Base-by-base conservation (phyloP, 2,797 vertebrate species). In the Erethizon dorsatum region DNA sequence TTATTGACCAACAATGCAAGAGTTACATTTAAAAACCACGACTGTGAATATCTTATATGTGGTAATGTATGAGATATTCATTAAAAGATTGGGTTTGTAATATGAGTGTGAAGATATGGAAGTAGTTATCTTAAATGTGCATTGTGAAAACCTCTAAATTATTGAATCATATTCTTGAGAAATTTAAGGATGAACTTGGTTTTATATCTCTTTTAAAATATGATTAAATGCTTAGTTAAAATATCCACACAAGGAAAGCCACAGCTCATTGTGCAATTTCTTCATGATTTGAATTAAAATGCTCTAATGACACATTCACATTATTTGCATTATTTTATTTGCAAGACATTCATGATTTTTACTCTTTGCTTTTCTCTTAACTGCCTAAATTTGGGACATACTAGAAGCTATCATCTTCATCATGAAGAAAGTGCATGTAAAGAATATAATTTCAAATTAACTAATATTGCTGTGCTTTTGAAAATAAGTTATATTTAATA, bases 151-250 rank as follows among this genome's bases (percentile, higher is more conserved):
- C 10, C 2, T 2, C 15, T 33, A 50, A 79, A 54, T 2, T 45
- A 80, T 17, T 57, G 83, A 88, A 65, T 45, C 22, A 52, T 52
- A 1, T 73, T 65, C 17, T 91, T 90, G 33, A 90, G 20, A 83
- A 83, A 91, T 83, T 69, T 59, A 83, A 59, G 41, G 91, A 89
- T 57, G 26, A 88, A 33, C 69, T 1, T 26, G 56, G 14, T 6
- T 52, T n/a, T 8, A 28, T 11, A 71, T 80, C 67, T 96, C 20
- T 7, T 56, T 84, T 91, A 78, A 88, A 96, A 93, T 56, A 83
- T 85, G 84, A 71, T 67, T 86, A 79, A 57, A 41, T 65, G 4
- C 7, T 71, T 78, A 79, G 54, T 50, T 88, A 95, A 79, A 56
- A 50, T 6, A 52, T 59, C 6, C 9, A 93, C 1, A 26, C 9